phyloP scores from a whole-genome alignment of 2,113 vertebrate species.

The Oxygymnocypris stewartii region DNA sequence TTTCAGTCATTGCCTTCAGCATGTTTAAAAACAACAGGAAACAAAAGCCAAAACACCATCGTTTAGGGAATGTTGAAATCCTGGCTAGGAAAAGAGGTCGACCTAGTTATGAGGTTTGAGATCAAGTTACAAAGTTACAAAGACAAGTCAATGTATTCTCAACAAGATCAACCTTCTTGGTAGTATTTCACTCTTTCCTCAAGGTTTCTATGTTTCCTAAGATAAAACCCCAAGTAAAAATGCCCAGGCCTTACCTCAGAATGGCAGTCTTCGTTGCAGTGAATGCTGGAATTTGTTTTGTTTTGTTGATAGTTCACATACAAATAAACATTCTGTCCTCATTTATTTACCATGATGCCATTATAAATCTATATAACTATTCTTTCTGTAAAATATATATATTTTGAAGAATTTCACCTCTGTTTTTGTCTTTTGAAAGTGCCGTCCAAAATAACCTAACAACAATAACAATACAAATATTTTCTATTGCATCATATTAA shows the following conservation, averaged over 20 bases:
- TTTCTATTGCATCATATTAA: neutral
- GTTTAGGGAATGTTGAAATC: no score
- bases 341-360: neutral
- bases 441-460: neutral
- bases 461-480: neutral
- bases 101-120: no score
- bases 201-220: neutral
- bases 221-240: neutral
- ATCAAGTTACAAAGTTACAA: no score
- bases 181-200: no score
- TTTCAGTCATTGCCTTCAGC: no score
- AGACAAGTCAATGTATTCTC: no score
- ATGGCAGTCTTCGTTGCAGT: neutral
- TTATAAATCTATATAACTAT: neutral
- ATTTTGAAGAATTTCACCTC: neutral
- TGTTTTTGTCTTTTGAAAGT: no score
- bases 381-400: neutral
- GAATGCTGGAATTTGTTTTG: neutral
- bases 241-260: neutral
- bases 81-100: no score
- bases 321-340: neutral
- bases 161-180: no score
- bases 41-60: no score
- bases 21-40: no score
- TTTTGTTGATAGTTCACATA: neutral